Base-by-base conservation (phyloP, 2,888 invertebrate genomes). In the Aproaerema taeniolella region DNA sequence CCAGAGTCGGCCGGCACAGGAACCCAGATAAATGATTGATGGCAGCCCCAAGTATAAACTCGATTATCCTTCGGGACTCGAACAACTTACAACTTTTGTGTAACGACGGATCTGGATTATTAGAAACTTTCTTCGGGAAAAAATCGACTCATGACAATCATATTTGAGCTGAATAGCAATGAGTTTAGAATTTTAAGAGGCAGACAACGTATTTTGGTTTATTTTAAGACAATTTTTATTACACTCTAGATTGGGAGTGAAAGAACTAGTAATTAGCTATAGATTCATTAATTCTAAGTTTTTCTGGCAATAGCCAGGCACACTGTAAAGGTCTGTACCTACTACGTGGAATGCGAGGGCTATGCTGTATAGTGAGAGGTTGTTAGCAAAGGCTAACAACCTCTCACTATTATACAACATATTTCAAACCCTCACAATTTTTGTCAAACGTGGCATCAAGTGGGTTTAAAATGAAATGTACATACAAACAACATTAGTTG, bases 1-100 rank as follows among this genome's bases (percentile, higher is more conserved):
- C n/a, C n/a, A n/a, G n/a, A n/a, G n/a, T n/a, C n/a, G n/a, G n/a
- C n/a, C n/a, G 3, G 29, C 2, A 12, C 13, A 12, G 29, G 65
- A 68, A 69, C 70, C 67, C 61, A 67, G 76, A 81, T 86, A 85
- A 82, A 86, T 86, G 85, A 86, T 86, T 85, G 85, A 86, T 86
- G 85, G 80, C 72, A 71, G 74, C 67, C 75, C 76, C 80, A 85
- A 86, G 85, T 80, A 85, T 80, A 86, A 86, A 86, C 85, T 86
- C 85, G 85, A 86, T 86, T 86, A 86, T 86, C 85, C 83, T 78
- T 67, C 67, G 80, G 80, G 83, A 82, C 85, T 82, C 74, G 85
- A 83, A 85, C 83, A 83, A 85, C 85, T 83, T 79, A 79, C 83
- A 83, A 85, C 75, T 86, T 86, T 85, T 85, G 78, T 85, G 80